Conservation (phyloP, 2,797 vertebrate species). For the Paramormyrops hopkinsi region DNA sequence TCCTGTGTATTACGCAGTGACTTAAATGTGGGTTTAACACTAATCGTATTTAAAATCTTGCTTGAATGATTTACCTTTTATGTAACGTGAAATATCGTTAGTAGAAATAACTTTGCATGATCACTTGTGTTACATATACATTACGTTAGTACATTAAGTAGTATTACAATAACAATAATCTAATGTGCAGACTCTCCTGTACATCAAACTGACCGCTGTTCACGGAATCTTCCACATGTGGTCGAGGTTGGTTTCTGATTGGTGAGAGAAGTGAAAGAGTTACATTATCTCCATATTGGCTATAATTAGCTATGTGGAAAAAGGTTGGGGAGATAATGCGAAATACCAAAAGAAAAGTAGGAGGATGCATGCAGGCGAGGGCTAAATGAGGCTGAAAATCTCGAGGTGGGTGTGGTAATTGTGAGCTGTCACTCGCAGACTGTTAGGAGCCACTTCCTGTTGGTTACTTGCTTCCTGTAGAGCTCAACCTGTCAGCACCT, state of each 20-base stretch:
- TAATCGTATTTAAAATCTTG: not conserved
- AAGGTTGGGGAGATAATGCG: not conserved
- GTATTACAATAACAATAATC: not conserved
- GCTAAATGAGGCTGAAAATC: conserved; percentile 1
- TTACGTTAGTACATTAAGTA: not conserved
- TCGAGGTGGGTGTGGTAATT: not conserved
- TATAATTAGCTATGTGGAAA: not conserved
- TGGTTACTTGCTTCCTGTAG: not conserved
- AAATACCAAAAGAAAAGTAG: not conserved
- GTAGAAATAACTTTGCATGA: not conserved
- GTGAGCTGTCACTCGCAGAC: not conserved
- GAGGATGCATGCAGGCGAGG: not conserved
- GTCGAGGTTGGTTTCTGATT: not conserved
- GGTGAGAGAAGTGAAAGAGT: not conserved
- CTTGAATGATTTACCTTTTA: not conserved
- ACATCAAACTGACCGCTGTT: not conserved
- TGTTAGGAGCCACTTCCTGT: not conserved
- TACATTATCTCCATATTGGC: not conserved
- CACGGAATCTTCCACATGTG: not conserved
- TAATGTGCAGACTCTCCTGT: not conserved
- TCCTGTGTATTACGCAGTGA: not conserved
- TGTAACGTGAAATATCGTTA: not conserved
- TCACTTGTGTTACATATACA: not conserved
- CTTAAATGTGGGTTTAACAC: not conserved
- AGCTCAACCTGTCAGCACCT: not conserved